Conservation (phyloP, 2,888 invertebrate species). For the Ectemnius lituratus region DNA sequence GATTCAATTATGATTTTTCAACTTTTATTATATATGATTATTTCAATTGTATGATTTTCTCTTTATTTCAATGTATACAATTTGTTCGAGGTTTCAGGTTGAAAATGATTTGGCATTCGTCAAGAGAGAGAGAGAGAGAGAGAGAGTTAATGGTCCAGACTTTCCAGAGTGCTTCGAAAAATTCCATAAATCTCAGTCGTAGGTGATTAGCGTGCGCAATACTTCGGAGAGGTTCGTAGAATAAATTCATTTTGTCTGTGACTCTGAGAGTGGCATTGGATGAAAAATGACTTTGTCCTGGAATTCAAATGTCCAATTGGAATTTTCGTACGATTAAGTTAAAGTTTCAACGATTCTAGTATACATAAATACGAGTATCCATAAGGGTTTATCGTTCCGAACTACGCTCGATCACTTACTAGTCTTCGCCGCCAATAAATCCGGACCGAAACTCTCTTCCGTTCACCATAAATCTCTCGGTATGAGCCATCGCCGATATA, state of each 20-base stretch:
- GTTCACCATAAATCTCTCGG: conserved; percentile 65
- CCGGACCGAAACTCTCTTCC: conserved; percentile 44
- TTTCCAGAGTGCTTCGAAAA: conserved; percentile 16
- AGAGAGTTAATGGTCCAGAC: neutral
- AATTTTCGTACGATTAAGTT: no score
- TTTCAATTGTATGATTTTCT: no score
- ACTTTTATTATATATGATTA: no score
- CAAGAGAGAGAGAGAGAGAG: neutral
- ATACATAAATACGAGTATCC: no score
- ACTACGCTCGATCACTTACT: no score
- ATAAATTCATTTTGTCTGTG: conserved; percentile 26
- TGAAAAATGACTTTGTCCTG: no score
- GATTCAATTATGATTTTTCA: no score
- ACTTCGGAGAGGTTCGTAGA: conserved; percentile 1
- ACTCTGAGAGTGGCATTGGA: conserved; percentile 30
- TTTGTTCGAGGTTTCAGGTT: no score
- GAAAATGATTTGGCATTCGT: conserved; percentile 11
- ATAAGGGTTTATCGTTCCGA: no score
- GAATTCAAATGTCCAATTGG: no score
- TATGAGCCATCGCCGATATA: conserved; percentile 51
- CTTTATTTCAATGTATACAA: no score
- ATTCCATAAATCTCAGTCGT: conserved; percentile 37
- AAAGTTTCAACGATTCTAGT: no score
- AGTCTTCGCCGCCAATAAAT: neutral
- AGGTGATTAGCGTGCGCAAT: conserved; percentile 32